phyloP scores from a whole-genome alignment of 2,797 vertebrate species.

The Sardinella longiceps region DNA sequence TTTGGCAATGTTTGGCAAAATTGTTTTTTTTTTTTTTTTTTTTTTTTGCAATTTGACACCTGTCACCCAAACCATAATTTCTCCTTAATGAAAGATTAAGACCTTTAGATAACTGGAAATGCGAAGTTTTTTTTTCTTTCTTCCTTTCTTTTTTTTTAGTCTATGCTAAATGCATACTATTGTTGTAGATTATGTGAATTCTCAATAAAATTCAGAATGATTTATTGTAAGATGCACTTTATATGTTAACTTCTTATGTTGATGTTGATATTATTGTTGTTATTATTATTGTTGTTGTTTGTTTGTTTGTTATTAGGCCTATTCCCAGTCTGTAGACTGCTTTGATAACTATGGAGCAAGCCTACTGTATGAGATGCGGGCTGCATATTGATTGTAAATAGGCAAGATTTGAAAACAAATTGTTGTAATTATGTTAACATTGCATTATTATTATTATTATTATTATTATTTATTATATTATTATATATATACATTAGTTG shows the following conservation, averaged over 20 bases:
- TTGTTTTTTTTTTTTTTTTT: no score
- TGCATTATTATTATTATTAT: background rate
- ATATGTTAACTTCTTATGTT: background rate
- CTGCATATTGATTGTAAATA: background rate
- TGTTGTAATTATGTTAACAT: background rate
- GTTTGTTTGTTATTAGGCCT: background rate
- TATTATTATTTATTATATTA: background rate
- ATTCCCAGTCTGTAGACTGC: background rate
- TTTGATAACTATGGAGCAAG: background rate
- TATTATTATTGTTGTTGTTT: background rate
- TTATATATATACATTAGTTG: background rate
- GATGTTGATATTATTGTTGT: no score
- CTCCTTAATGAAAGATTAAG: no score
- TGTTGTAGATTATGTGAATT: background rate
- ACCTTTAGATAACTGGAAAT: background rate
- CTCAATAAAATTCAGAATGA: background rate
- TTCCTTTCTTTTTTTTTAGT: background rate
- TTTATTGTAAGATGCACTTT: constrained; percentile 9
- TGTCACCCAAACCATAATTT: no score
- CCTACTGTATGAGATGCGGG: background rate
- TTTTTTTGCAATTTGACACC: no score
- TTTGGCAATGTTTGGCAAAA: no score
- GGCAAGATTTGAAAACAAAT: background rate
- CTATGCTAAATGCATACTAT: background rate
- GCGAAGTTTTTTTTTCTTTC: background rate